These are phyloP conservation scores for Monoplex corrugatus DNA, from an alignment of 2,888 invertebrate genomes.

Conservation along the genomic window DNA sequence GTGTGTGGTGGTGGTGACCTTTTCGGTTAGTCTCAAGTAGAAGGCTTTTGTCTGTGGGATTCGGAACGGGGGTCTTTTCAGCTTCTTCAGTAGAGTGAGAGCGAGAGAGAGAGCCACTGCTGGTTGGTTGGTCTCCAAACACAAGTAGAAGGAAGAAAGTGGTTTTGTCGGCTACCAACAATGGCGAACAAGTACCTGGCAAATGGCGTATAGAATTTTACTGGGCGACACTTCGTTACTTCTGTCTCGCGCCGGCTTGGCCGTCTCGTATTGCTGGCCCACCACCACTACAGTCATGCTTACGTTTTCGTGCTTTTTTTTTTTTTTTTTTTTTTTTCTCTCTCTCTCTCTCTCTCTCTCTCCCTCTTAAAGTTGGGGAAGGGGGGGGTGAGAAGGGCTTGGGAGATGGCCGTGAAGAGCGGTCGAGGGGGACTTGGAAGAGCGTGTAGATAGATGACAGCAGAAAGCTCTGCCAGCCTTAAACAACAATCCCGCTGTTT, in stretches of 20 bases:
- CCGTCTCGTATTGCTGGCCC: not conserved
- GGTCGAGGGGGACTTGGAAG: slow-evolving; percentile 1
- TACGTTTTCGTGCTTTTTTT: not conserved
- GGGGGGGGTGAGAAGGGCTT: not conserved
- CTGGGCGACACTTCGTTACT: slow-evolving; percentile 21
- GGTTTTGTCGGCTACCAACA: too few relatives aligned
- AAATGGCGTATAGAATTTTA: too few relatives aligned
- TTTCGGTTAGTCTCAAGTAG: not conserved
- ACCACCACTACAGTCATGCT: not conserved
- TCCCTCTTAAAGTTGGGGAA: not conserved
- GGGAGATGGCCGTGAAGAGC: not conserved
- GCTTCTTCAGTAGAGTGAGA: too few relatives aligned
- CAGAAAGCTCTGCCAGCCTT: slow-evolving; percentile 9
- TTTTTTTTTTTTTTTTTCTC: slow-evolving; percentile 13
- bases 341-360: not conserved
- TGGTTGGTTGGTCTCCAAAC: too few relatives aligned
- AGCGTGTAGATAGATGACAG: slow-evolving; percentile 8
- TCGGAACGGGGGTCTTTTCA: too few relatives aligned
- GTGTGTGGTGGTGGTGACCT: too few relatives aligned
- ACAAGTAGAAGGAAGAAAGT: too few relatives aligned
- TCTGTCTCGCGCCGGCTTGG: slow-evolving; percentile 23
- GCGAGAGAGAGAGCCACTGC: too few relatives aligned
- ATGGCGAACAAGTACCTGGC: too few relatives aligned
- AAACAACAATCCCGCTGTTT: slow-evolving; percentile 14
- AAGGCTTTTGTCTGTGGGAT: too few relatives aligned